phyloP scores from a whole-genome alignment of 1,140 invertebrate species.

The Drosophila pandora region DNA sequence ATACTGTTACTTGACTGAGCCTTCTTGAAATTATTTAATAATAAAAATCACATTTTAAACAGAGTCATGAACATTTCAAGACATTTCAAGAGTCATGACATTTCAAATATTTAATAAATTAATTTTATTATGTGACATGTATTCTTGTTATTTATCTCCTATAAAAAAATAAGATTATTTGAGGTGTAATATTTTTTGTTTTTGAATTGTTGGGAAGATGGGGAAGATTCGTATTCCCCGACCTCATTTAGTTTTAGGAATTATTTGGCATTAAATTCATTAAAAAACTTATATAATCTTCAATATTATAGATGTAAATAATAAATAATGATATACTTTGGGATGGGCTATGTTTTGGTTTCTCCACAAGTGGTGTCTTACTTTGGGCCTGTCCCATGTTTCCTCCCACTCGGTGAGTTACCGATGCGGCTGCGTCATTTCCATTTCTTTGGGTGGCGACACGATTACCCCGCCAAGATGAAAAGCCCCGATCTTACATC shows the following conservation, averaged over 20 bases:
- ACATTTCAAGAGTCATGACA: no score
- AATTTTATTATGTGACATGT: no score
- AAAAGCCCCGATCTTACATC: slow-evolving; percentile 36
- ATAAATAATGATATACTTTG: not conserved
- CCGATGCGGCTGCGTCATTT: slow-evolving; percentile 41
- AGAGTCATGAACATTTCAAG: not conserved
- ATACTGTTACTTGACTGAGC: not conserved
- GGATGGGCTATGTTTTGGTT: slow-evolving; percentile 3
- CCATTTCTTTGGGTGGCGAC: slow-evolving; percentile 41
- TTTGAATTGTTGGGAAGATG: no score
- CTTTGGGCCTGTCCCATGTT: slow-evolving; percentile 25
- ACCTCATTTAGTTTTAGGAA: not conserved
- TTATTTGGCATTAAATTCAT: not conserved
- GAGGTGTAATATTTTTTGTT: no score
- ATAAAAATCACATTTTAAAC: not conserved
- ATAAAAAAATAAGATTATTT: no score
- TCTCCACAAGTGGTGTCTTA: slow-evolving; percentile 28
- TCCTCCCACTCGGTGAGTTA: slow-evolving; percentile 27
- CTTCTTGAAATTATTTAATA: no score
- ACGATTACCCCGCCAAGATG: slow-evolving; percentile 42
- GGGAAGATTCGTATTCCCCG: no score
- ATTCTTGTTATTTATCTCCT: no score
- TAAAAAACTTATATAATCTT: not conserved
- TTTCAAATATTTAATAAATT: no score
- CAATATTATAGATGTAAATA: not conserved